Evolutionary conservation across 2,113 vertebrate genomes (phyloP).

Genomic region (Ctenodactylus gundi): DNA sequence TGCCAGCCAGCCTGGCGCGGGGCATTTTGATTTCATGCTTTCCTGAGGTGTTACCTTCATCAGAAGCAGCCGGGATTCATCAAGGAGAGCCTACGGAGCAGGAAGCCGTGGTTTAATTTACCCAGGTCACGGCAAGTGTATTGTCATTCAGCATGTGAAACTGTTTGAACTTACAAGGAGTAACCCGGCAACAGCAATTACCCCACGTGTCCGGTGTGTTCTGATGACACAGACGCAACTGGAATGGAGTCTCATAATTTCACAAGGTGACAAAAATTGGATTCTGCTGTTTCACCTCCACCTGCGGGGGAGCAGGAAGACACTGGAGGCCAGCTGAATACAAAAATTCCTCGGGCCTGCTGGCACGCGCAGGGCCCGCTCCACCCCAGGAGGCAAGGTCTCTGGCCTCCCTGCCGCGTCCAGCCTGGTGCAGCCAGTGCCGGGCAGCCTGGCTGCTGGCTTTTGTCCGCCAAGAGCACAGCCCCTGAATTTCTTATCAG

Average conservation of each 20-base stretch:
- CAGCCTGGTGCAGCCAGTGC: neutral
- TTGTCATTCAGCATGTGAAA: constrained; percentile 77
- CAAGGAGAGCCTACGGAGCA: constrained; percentile 59
- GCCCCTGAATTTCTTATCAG: constrained; percentile 15
- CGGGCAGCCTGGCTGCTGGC: neutral
- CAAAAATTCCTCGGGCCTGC: neutral
- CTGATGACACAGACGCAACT: constrained; percentile 42
- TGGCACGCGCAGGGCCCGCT: neutral
- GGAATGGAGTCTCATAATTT: constrained; percentile 60
- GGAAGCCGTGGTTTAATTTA: constrained; percentile 69
- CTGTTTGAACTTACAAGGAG: constrained; percentile 75
- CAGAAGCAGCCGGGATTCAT: constrained; percentile 63
- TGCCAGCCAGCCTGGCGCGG: neutral
- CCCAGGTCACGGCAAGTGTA: constrained; percentile 67
- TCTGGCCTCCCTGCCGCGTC: neutral
- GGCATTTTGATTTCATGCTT: constrained; percentile 37
- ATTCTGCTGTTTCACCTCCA: constrained; percentile 61
- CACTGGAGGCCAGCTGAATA: constrained; percentile 18
- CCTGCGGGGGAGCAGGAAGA: constrained; percentile 30
- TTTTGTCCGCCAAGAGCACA: neutral
- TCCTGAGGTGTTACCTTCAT: constrained; percentile 34
- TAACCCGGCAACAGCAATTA: constrained; percentile 72
- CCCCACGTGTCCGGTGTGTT: constrained; percentile 55
- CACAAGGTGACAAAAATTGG: constrained; percentile 69
- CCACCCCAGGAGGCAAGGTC: neutral